phyloP scores from a whole-genome alignment of 2,888 invertebrate species.

The Folsomia candida region DNA sequence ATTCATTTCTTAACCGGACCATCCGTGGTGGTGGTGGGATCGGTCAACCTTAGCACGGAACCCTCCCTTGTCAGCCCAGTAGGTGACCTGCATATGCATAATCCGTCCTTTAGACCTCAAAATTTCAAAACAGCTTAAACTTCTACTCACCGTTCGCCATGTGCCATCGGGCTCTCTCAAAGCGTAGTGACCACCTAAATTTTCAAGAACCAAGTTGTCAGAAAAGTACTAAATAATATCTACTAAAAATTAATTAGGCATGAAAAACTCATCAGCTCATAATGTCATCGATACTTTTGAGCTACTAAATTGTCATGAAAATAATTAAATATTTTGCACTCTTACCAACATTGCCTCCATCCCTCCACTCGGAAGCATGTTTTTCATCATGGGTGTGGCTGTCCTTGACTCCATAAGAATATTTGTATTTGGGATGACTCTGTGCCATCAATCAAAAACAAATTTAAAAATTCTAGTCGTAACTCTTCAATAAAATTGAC shows the following conservation, averaged over 20 bases:
- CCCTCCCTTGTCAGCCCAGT: constrained; percentile 34
- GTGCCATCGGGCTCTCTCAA: constrained; percentile 25
- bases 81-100: constrained; percentile 14
- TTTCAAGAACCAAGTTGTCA: too few species aligned
- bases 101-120: too few species aligned
- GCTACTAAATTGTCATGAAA: too few species aligned
- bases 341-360: constrained; percentile 36
- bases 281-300: too few species aligned
- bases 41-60: constrained; percentile 37
- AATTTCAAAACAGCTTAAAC: not conserved
- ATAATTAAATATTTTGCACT: too few species aligned
- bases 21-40: constrained; percentile 21
- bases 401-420: constrained; percentile 27
- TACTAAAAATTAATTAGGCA: too few species aligned
- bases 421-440: not conserved
- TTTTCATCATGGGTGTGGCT: constrained; percentile 34
- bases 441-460: too few species aligned
- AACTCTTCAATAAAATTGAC: too few species aligned
- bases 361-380: constrained; percentile 32
- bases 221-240: too few species aligned
- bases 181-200: not conserved
- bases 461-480: too few species aligned
- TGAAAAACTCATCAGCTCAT: too few species aligned
- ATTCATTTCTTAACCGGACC: not conserved
- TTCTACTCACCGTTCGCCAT: constrained; percentile 22